Evolutionary conservation across 2,888 invertebrate species (phyloP).

Genomic region (Coecobrya sp.): DNA sequence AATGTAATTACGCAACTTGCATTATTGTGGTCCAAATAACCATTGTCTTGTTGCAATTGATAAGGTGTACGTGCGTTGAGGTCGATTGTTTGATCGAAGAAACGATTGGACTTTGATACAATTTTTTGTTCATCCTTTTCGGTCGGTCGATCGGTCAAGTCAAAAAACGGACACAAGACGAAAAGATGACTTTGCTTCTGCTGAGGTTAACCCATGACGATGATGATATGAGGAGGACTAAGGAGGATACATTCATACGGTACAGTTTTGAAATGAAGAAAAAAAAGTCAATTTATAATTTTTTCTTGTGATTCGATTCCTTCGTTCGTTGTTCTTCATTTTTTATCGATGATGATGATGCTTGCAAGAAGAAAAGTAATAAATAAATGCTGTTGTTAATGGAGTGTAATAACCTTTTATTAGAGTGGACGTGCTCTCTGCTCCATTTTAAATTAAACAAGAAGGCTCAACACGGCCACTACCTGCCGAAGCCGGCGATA

Average conservation of each 20-base stretch:
- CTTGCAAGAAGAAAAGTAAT: neutral
- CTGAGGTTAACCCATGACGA: too few relatives aligned
- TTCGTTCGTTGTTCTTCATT: neutral
- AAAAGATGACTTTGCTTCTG: neutral
- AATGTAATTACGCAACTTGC: conserved; percentile 13
- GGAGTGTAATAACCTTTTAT: conserved; percentile 78
- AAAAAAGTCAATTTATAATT: conserved; percentile 55
- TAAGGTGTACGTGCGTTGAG: neutral
- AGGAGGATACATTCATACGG: neutral
- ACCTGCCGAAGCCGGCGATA: neutral
- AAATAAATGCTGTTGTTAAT: conserved; percentile 69
- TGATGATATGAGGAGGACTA: too few relatives aligned
- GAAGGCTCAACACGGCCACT: neutral
- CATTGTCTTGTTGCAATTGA: neutral
- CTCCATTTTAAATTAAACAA: conserved; percentile 63
- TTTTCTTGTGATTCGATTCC: neutral
- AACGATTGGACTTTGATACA: neutral
- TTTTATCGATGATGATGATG: neutral
- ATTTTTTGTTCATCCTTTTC: neutral
- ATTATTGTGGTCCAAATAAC: neutral
- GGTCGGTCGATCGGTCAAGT: neutral
- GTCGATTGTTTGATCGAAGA: neutral
- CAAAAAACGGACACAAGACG: neutral
- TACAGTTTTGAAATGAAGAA: neutral
- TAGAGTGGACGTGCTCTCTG: conserved; percentile 70